A percentile compares a stretch with the other conserved stretches of the same genome.
These are phyloP conservation scores for Erebia epiphron DNA, from an alignment of 2,888 invertebrate genomes.

Conservation along the genomic window DNA sequence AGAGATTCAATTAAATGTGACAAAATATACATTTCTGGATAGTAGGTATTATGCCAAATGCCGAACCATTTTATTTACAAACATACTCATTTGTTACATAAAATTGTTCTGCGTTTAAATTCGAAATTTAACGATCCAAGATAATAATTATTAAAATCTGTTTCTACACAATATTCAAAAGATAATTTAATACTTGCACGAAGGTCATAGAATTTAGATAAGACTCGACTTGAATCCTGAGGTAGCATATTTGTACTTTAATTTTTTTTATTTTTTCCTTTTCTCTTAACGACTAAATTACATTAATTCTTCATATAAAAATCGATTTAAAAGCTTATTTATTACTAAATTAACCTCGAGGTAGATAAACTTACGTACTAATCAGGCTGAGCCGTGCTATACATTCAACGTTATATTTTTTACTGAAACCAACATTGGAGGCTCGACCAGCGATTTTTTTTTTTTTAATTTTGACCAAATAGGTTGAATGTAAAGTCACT, in stretches of 20 bases:
- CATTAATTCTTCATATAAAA: slow-evolving; percentile 79
- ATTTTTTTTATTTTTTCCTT: slow-evolving; percentile 69
- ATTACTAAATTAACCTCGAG: slow-evolving; percentile 77
- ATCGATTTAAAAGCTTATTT: slow-evolving; percentile 79
- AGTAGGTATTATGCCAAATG: slow-evolving; percentile 40
- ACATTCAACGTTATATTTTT: slow-evolving; percentile 48
- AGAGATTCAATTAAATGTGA: slow-evolving; percentile 72
- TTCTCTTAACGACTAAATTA: slow-evolving; percentile 68
- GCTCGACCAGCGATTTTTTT: slow-evolving; percentile 36
- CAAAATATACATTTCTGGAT: slow-evolving; percentile 43
- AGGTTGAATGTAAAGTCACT: slow-evolving; percentile 54
- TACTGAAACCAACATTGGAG: slow-evolving; percentile 17
- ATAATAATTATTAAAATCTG: slow-evolving; percentile 42
- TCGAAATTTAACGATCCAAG: slow-evolving; percentile 42
- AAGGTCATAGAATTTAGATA: slow-evolving; percentile 54
- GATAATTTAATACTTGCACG: slow-evolving; percentile 52
- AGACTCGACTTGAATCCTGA: slow-evolving; percentile 78
- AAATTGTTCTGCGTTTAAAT: slow-evolving; percentile 46
- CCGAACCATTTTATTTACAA: slow-evolving; percentile 43
- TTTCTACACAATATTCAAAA: slow-evolving; percentile 47
- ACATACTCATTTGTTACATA: slow-evolving; percentile 42
- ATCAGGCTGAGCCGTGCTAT: slow-evolving; percentile 58
- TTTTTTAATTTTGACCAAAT: slow-evolving; percentile 17
- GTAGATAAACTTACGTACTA: slow-evolving; percentile 80
- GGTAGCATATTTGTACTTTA: slow-evolving; percentile 82